phyloP scores from a whole-genome alignment of 2,888 invertebrate genomes.

The Clunio marinus region DNA sequence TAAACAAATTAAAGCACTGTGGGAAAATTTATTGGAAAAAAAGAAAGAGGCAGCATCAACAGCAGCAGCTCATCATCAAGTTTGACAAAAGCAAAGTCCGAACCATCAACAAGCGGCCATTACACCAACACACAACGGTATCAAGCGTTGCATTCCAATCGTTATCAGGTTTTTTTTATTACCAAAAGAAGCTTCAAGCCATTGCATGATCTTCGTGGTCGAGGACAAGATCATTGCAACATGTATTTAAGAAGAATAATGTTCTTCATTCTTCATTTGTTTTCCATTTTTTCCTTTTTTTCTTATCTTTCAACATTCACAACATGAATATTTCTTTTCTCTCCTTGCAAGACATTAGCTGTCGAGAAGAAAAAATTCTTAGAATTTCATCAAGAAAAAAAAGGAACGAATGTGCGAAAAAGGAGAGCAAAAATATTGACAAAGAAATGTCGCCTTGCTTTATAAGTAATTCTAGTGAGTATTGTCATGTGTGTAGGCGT shows the following conservation, averaged over 20 bases:
- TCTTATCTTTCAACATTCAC: no score
- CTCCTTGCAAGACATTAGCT: background rate
- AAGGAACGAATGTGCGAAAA: conserved; percentile 35
- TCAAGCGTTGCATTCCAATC: conserved; percentile 15
- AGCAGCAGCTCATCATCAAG: background rate
- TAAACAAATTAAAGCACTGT: conserved; percentile 39
- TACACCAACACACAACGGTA: conserved; percentile 23
- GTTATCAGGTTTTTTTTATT: conserved; percentile 5
- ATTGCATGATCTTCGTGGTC: background rate
- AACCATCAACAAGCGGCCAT: conserved; percentile 24
- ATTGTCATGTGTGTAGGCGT: no score
- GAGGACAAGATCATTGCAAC: background rate
- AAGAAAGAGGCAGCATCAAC: conserved; percentile 9
- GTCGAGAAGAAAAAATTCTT: conserved; percentile 32
- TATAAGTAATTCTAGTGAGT: no score
- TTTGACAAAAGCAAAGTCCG: conserved; percentile 29
- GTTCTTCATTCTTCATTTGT: background rate
- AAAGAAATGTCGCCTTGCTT: conserved; percentile 26
- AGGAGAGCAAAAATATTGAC: conserved; percentile 5
- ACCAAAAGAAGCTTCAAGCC: background rate
- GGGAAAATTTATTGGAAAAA: conserved; percentile 35
- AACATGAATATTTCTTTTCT: no score
- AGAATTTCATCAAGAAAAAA: conserved; percentile 37
- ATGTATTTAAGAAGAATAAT: background rate
- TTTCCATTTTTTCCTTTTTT: no score